phyloP scores from a whole-genome alignment of 2,888 invertebrate species.

The Microctonus aethiopoides region DNA sequence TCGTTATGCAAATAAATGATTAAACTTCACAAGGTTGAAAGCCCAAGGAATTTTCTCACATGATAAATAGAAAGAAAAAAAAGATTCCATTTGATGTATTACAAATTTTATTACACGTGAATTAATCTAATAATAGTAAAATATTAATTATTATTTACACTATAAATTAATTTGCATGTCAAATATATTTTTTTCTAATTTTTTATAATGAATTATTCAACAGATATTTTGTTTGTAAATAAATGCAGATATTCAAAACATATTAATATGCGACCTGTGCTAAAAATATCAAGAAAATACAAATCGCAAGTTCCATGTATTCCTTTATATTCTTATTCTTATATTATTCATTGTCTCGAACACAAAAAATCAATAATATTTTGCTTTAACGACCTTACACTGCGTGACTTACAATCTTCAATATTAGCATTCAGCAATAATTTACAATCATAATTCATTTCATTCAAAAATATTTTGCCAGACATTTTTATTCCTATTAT shows the following conservation, averaged over 20 bases:
- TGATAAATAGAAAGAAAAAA: not conserved
- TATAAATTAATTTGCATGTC: not conserved
- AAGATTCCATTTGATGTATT: not conserved
- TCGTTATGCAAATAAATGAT: constrained; percentile 26
- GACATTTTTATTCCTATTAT: not conserved
- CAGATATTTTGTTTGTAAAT: not conserved
- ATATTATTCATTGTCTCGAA: constrained; percentile 7
- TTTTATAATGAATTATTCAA: not conserved
- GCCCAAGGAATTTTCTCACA: not conserved
- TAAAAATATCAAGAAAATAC: constrained; percentile 44
- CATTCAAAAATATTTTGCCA: not conserved
- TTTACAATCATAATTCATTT: not conserved
- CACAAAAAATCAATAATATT: constrained; percentile 33
- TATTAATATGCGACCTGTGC: not conserved
- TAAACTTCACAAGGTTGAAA: constrained; percentile 6
- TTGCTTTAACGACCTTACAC: not conserved
- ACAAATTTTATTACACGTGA: not conserved
- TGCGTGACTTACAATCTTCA: not conserved
- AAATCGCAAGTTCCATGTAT: constrained; percentile 50
- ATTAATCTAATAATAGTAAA: not conserved
- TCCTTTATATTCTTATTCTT: not conserved
- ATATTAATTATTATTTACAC: not conserved
- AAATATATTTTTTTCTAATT: not conserved
- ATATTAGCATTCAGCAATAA: not conserved
- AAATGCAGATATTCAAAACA: not conserved